Conservation (phyloP, 2,888 invertebrate species). For the Trilocha varians region DNA sequence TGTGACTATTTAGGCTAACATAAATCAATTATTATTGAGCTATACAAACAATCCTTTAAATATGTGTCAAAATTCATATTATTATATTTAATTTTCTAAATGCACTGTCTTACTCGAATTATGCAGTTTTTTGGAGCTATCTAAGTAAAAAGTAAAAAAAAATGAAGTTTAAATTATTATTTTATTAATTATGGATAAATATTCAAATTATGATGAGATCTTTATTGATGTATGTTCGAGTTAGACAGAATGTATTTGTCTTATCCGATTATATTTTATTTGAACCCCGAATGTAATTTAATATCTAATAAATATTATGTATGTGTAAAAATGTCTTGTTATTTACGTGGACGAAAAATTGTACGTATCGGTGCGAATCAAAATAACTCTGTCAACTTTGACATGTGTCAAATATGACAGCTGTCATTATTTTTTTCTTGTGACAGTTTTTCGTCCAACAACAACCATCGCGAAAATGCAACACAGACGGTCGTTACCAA, state of each 20-base stretch:
- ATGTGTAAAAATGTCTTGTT: not conserved
- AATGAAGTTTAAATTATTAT: too few species aligned
- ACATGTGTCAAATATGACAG: not conserved
- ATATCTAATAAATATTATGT: not conserved
- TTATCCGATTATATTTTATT: too few species aligned
- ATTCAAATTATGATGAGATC: too few species aligned
- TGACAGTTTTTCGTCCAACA: slow-evolving; percentile 27
- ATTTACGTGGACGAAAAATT: not conserved
- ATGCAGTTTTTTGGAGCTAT: too few species aligned
- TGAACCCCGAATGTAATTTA: too few species aligned
- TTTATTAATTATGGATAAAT: too few species aligned
- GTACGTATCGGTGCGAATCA: not conserved
- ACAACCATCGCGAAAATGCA: slow-evolving; percentile 63
- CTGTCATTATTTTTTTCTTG: not conserved
- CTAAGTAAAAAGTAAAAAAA: too few species aligned
- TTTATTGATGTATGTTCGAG: too few species aligned
- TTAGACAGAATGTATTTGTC: too few species aligned
- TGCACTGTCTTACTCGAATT: not conserved
- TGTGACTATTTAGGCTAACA: too few species aligned
- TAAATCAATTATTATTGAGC: too few species aligned
- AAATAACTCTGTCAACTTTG: not conserved
- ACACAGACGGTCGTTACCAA: slow-evolving; percentile 64
- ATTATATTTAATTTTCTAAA: not conserved
- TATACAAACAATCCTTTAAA: too few species aligned
- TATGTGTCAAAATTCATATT: not conserved